These are phyloP conservation scores for Rhynchonycteris naso DNA, from an alignment of 2,797 vertebrate species.

Conservation along the genomic window DNA sequence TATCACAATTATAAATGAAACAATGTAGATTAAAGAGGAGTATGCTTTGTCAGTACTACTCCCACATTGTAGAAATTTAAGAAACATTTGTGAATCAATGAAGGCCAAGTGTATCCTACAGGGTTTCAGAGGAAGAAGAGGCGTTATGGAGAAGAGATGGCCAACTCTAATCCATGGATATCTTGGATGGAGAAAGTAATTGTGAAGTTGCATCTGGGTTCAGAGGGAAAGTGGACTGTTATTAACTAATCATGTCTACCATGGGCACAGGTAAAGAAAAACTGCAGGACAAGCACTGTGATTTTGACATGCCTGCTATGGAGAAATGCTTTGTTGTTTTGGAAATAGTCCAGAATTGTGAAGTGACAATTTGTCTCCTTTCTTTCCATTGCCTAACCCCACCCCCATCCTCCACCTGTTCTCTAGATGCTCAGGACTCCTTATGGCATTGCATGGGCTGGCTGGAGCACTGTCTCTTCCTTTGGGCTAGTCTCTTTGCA, in stretches of 20 bases:
- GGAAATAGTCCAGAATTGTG: not conserved
- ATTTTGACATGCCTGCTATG: not conserved
- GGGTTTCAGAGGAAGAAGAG: not conserved
- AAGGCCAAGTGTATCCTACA: not conserved
- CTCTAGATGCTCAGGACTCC: not conserved
- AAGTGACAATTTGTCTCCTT: not conserved
- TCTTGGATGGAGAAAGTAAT: not conserved
- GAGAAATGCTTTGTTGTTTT: not conserved
- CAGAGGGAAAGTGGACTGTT: not conserved
- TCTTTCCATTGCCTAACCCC: not conserved
- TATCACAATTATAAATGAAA: not conserved
- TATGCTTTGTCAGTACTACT: not conserved
- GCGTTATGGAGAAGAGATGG: not conserved
- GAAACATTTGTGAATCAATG: constrained; percentile 1
- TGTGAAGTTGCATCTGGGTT: not conserved
- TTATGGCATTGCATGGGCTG: not conserved
- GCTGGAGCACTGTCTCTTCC: not conserved
- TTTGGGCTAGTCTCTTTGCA: not conserved
- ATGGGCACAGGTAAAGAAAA: not conserved
- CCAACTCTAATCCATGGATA: not conserved
- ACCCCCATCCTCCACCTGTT: not conserved
- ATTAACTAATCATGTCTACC: not conserved
- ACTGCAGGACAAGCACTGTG: not conserved
- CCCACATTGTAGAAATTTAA: not conserved
- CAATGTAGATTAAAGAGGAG: not conserved